phyloP scores from a whole-genome alignment of 2,888 invertebrate genomes.

The Diaperis boleti region DNA sequence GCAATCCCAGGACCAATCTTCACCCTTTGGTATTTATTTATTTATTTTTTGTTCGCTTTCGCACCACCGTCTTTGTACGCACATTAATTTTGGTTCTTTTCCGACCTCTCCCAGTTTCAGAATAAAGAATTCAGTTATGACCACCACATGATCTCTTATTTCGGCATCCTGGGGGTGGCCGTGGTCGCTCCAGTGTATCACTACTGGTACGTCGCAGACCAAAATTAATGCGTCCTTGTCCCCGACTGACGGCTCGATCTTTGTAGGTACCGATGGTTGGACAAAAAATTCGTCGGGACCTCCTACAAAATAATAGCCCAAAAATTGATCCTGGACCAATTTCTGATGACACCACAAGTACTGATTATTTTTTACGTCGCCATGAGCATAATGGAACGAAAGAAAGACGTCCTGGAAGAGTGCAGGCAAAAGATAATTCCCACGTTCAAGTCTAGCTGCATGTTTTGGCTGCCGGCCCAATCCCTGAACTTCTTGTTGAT shows the following conservation, averaged over 20 bases:
- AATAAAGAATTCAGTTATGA: conserved; percentile 49
- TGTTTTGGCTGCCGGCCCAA: conserved; percentile 88
- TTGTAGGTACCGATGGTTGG: conserved; percentile 84
- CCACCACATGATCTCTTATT: conserved; percentile 50
- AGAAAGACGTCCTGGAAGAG: conserved; percentile 78
- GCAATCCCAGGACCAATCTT: conserved; percentile 72
- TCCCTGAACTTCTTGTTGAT: conserved; percentile 81
- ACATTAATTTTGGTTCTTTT: conserved; percentile 37
- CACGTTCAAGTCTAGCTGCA: conserved; percentile 80
- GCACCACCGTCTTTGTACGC: not conserved
- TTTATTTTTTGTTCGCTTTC: conserved; percentile 40
- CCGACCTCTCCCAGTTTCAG: conserved; percentile 12
- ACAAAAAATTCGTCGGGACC: conserved; percentile 77
- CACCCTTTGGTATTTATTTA: conserved; percentile 70
- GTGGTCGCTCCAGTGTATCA: conserved; percentile 55
- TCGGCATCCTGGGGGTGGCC: conserved; percentile 54
- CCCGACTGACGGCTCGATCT: not conserved
- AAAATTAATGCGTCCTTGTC: conserved; percentile 37
- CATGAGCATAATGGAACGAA: conserved; percentile 81
- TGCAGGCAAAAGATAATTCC: conserved; percentile 77
- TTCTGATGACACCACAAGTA: conserved; percentile 79
- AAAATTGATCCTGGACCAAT: conserved; percentile 83
- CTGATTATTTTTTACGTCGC: conserved; percentile 79
- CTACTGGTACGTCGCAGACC: conserved; percentile 52
- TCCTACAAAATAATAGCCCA: conserved; percentile 72